Base-by-base conservation (phyloP, 2,113 vertebrate genomes). In the Petroica traversi region DNA sequence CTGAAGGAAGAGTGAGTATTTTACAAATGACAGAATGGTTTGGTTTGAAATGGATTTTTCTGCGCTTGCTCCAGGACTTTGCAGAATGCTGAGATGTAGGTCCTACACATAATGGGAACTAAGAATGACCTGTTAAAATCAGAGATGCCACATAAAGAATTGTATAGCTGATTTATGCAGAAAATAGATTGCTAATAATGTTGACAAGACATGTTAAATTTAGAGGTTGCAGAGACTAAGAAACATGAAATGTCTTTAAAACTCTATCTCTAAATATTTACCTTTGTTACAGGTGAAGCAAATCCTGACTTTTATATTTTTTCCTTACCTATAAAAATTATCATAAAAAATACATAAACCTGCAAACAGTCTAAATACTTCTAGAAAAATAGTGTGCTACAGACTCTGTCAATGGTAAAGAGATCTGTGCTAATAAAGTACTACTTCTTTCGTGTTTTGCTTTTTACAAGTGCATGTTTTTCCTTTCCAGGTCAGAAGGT, bases 401-500 rank as follows among this genome's bases (percentile, higher is more conserved):
- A 78, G 31, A 31, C 15, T 69, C 57, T 48, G n/a, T 74, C 48
- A 34, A 40, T 23, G 55, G 26, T 52, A 43, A n/a, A 45, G 84
- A 57, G 51, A 31, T 31, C 11, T 66, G 2, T 85, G 51, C 8
- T 26, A 5, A 84, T n/a, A 81, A 46, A 29, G 64, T 81, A 7
- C 3, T 78, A 5, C 5, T 51, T 28, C 26, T 26, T 69, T 84
- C 74, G n/a, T 51, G 9, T 69, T 91, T 78, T 75, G 20, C 11
- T 69, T 8, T 88, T 74, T 62, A 57, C 20, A 69, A 89, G 85
- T 29, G 25, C 6, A 2, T 45, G 48, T 63, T 86, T 49, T 92
- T 89, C 46, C 95, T 73, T 97, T 98, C 96, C 88, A 97, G 98
- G 99, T 96, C 98, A 99, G 94, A 99, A 99, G 96, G 97, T 99